Conservation (phyloP, 2,113 vertebrate species). For the Danio rerio region GRCz12tu NC_133177.1:37305501-37306000, state of each 20-base stretch:
- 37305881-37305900: not conserved
- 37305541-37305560: constrained; percentile 16
- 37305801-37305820: constrained; percentile 34
- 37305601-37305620: constrained; percentile 55
- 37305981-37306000: not conserved
- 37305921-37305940: not conserved
- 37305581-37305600: constrained; percentile 58
- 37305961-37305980: not conserved
- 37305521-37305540: constrained; percentile 37
- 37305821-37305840: constrained; percentile 15
- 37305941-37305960: not conserved
- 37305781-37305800: constrained; percentile 22
- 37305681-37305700: constrained; percentile 49
- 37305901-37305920: not conserved
- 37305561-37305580: constrained; percentile 36
- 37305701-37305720: constrained; percentile 42
- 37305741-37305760: constrained; percentile 53
- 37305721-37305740: constrained; percentile 63
- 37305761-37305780: constrained; percentile 15
- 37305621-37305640: constrained; percentile 54
- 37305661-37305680: constrained; percentile 53
- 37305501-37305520: constrained; percentile 56
- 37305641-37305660: constrained; percentile 57
- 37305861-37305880: constrained; percentile 9
- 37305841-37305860: constrained; percentile 28